Evolutionary conservation across 2,797 vertebrate genomes (phyloP).

Genomic region (Sebastiscus albofasciatus): DNA sequence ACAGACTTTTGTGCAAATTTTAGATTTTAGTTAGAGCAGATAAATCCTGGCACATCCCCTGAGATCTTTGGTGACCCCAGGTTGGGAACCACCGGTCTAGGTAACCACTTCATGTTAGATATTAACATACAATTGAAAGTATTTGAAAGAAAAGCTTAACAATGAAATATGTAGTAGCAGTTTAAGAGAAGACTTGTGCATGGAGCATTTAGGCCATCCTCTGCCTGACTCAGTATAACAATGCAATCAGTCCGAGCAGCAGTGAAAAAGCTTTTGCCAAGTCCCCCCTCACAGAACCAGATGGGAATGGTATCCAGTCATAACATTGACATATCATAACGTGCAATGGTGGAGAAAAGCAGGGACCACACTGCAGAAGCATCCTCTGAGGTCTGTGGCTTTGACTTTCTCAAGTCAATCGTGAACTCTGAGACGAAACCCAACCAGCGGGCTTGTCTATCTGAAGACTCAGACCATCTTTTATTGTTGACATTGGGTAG

Average conservation of each 20-base stretch:
- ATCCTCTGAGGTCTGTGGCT: conserved; percentile 32
- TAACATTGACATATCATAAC: conserved; percentile 56
- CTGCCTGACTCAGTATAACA: conserved; percentile 15
- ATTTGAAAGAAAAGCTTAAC: neutral
- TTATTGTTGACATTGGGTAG: conserved; percentile 17
- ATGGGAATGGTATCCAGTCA: conserved; percentile 57
- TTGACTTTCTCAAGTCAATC: conserved; percentile 30
- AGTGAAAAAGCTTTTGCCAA: conserved; percentile 46
- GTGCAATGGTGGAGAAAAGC: conserved; percentile 56
- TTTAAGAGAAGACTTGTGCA: neutral
- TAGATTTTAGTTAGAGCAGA: no score
- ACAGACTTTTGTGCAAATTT: no score
- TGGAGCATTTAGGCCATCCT: neutral
- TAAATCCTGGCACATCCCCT: no score
- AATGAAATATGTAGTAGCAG: neutral
- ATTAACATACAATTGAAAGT: neutral
- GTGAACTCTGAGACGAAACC: conserved; percentile 33
- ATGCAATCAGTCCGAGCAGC: conserved; percentile 20
- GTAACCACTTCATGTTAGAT: conserved; percentile 72
- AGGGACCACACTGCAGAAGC: conserved; percentile 31
- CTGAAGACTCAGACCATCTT: conserved; percentile 3
- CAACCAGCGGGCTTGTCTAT: conserved; percentile 2
- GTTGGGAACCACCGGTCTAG: conserved; percentile 76
- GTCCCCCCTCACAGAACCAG: conserved; percentile 26
- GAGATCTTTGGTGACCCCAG: no score